A percentile compares a stretch with the other conserved stretches of the same genome.
Conservation (phyloP, 2,797 vertebrate species). For the Hydrocynus forskahlii region DNA sequence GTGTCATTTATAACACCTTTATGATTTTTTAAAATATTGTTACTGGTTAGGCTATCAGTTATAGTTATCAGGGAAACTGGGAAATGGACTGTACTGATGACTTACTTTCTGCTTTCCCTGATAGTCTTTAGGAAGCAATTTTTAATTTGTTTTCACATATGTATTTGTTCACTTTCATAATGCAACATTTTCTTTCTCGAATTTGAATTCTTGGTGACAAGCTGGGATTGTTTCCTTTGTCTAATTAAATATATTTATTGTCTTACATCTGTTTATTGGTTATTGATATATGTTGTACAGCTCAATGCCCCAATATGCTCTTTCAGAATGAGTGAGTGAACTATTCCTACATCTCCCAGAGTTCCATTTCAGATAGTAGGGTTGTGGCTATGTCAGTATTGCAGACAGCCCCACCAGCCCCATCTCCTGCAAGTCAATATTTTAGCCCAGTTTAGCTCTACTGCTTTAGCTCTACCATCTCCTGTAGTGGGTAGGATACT, state of each 20-base stretch:
- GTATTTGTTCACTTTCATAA: not conserved
- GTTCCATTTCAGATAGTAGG: too few species aligned
- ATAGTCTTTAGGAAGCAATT: not conserved
- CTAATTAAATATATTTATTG: constrained; percentile 41
- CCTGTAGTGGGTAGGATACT: too few species aligned
- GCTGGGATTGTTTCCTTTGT: constrained; percentile 45
- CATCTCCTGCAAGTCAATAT: too few species aligned
- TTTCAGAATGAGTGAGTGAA: too few species aligned
- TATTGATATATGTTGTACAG: not conserved
- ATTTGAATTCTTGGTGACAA: constrained; percentile 36
- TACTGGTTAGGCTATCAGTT: not conserved
- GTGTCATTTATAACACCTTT: not conserved
- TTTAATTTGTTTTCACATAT: not conserved
- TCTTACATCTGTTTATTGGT: not conserved
- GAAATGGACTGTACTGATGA: not conserved
- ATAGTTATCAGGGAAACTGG: not conserved
- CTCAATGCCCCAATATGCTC: too few species aligned
- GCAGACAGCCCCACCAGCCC: too few species aligned
- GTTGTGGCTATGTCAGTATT: too few species aligned
- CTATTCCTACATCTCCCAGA: too few species aligned
- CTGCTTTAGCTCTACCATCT: too few species aligned
- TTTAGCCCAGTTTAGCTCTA: too few species aligned
- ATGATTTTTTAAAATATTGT: not conserved
- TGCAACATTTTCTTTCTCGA: constrained; percentile 20
- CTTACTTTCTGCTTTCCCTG: constrained; percentile 7